Conservation (phyloP, 2,797 vertebrate species). For the Otolemur crassicaudatus region DNA sequence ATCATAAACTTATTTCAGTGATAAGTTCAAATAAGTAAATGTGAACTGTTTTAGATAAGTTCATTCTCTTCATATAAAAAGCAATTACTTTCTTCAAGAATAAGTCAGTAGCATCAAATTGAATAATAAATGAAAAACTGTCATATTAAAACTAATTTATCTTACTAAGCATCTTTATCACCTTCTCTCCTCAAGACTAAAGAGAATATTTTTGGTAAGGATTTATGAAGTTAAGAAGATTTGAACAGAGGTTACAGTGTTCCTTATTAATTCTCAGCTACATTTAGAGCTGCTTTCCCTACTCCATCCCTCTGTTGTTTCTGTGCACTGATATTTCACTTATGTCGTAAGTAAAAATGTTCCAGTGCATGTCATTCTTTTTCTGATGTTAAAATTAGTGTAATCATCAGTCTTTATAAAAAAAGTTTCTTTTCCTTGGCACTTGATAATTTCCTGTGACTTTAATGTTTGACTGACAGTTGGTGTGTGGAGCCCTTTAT, state of each 20-base stretch:
- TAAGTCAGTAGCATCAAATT: neutral
- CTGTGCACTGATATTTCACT: conserved; percentile 44
- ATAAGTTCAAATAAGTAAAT: neutral
- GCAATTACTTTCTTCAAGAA: neutral
- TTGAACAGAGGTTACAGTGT: neutral
- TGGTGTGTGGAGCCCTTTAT: conserved; percentile 48
- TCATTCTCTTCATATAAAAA: neutral
- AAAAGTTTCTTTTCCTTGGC: conserved; percentile 30
- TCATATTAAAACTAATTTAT: neutral
- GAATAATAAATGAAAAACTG: neutral
- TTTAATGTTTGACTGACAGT: conserved; percentile 64
- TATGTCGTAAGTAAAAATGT: conserved; percentile 45
- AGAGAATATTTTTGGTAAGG: neutral
- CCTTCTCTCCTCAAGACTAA: neutral
- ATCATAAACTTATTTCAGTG: neutral
- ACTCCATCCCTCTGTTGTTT: neutral
- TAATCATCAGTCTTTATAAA: conserved; percentile 68
- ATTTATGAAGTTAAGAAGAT: neutral
- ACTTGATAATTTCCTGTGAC: conserved; percentile 63
- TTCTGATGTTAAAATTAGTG: conserved; percentile 71
- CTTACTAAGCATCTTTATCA: neutral
- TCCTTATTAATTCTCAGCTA: conserved; percentile 20
- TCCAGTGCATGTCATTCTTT: conserved; percentile 53
- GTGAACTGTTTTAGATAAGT: neutral
- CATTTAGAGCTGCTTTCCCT: neutral